These are phyloP conservation scores for Pseudomyrmex cubaensis DNA, from an alignment of 1,140 invertebrate species.

Conservation along the genomic window DNA sequence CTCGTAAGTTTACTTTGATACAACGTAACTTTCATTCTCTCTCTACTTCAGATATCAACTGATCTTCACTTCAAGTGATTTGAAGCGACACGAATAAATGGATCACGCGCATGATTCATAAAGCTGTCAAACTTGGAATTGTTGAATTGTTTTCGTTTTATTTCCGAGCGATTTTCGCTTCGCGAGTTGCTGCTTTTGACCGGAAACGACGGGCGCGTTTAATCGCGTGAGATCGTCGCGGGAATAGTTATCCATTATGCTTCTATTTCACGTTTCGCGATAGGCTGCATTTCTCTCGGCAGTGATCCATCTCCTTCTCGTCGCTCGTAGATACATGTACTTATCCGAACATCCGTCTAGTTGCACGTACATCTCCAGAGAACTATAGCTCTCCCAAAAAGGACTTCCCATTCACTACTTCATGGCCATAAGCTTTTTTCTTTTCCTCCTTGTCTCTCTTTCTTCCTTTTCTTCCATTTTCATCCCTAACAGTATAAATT, in stretches of 20 bases:
- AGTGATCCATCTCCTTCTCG: conserved; percentile 22
- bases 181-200: neutral
- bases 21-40: too few relatives aligned
- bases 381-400: conserved; percentile 56
- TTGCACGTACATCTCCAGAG: conserved; percentile 59
- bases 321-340: conserved; percentile 26
- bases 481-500: conserved; percentile 21
- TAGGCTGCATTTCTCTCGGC: conserved; percentile 46
- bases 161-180: neutral
- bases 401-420: conserved; percentile 36
- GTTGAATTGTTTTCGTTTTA: neutral
- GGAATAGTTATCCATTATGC: conserved; percentile 63
- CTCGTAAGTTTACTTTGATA: too few relatives aligned
- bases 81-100: too few relatives aligned
- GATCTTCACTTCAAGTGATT: too few relatives aligned
- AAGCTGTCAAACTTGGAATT: neutral
- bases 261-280: neutral
- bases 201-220: conserved; percentile 14
- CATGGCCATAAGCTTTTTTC: neutral
- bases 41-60: too few relatives aligned
- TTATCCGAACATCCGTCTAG: conserved; percentile 45
- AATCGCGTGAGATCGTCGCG: conserved; percentile 39
- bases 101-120: neutral
- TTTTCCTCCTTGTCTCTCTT: conserved; percentile 6
- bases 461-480: conserved; percentile 27